Evolutionary conservation across 2,797 vertebrate genomes (phyloP).

Genomic region (Urophycis tenuis): DNA sequence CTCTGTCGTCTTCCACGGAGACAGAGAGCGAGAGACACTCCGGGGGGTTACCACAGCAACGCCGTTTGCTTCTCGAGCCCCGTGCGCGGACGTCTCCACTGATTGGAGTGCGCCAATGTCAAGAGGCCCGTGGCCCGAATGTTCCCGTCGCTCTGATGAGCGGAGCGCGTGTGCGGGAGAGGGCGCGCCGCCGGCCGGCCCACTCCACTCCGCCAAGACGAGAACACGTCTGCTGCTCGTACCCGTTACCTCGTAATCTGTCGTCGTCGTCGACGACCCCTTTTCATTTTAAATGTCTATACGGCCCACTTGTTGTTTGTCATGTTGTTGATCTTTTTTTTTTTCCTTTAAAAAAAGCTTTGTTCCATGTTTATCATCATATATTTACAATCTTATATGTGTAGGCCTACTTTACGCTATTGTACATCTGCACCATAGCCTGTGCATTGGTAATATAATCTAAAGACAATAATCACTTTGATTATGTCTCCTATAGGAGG

Average conservation of each 20-base stretch:
- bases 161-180: not conserved
- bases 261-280: not conserved
- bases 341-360: not conserved
- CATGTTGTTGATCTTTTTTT: no score
- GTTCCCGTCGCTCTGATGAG: not conserved
- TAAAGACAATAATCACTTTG: not conserved
- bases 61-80: not conserved
- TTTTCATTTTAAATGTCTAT: not conserved
- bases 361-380: not conserved
- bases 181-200: not conserved
- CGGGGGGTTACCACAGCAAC: not conserved
- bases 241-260: not conserved
- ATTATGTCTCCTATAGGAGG: no score
- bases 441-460: not conserved
- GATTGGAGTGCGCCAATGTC: not conserved
- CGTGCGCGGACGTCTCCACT: not conserved
- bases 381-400: not conserved
- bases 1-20: no score
- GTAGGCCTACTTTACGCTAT: not conserved
- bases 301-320: not conserved
- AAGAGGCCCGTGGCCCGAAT: not conserved
- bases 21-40: not conserved
- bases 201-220: not conserved
- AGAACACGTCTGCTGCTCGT: not conserved
- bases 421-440: not conserved